These are phyloP conservation scores for Lysandra coridon DNA, from an alignment of 2,888 invertebrate species.

Conservation along the genomic window DNA sequence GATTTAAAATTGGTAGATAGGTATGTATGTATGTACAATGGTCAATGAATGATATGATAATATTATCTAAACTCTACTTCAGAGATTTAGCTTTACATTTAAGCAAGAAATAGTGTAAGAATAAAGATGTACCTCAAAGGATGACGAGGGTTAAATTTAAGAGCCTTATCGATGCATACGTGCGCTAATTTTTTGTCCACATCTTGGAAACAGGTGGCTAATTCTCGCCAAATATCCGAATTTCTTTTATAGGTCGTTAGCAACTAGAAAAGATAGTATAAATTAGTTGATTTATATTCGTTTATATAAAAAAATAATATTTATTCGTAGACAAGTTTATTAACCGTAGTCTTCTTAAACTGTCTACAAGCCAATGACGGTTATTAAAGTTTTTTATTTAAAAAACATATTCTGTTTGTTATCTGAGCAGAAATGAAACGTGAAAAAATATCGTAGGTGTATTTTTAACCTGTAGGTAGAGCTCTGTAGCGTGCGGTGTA, in stretches of 20 bases:
- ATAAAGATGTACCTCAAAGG: constrained; percentile 55
- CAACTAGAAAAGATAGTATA: constrained; percentile 45
- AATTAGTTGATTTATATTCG: neutral
- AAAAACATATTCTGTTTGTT: no score
- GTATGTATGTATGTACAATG: no score
- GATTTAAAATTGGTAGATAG: neutral
- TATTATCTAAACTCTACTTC: neutral
- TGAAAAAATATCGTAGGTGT: no score
- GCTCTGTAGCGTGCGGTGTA: constrained; percentile 56
- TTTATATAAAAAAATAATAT: no score
- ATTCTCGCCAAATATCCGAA: constrained; percentile 62
- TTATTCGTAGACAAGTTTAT: no score
- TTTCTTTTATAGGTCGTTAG: constrained; percentile 51
- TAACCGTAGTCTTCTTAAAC: no score
- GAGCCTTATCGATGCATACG: constrained; percentile 60
- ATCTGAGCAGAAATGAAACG: no score
- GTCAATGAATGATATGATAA: no score
- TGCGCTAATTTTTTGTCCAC: constrained; percentile 59
- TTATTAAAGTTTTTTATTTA: no score
- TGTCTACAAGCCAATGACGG: no score
- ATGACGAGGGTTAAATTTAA: constrained; percentile 58
- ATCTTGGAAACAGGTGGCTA: constrained; percentile 62
- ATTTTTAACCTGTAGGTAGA: constrained; percentile 58
- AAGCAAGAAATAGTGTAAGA: neutral
- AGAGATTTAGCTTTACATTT: neutral